These are phyloP conservation scores for Actias luna DNA, from an alignment of 2,888 invertebrate species.

Conservation along the genomic window DNA sequence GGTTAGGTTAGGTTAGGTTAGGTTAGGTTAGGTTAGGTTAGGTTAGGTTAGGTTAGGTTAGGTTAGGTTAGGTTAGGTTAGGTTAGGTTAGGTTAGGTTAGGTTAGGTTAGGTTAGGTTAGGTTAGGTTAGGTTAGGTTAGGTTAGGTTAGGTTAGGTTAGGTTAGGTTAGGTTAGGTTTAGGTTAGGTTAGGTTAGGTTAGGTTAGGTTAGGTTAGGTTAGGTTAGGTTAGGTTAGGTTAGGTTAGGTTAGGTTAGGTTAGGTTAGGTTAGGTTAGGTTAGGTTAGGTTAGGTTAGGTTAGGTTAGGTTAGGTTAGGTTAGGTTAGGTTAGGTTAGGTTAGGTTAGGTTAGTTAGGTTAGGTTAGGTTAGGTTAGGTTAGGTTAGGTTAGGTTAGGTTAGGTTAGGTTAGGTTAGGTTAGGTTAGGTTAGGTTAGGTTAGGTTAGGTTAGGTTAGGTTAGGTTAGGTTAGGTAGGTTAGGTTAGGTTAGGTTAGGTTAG, in stretches of 20 bases:
- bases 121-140: constrained; percentile 20
- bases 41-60: too few species aligned
- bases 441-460: constrained; percentile 22
- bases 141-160: too few species aligned
- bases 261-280: constrained; percentile 26
- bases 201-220: too few species aligned
- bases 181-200: too few species aligned
- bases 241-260: too few species aligned
- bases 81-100: too few species aligned
- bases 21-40: too few species aligned
- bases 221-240: too few species aligned
- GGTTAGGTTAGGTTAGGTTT: too few species aligned
- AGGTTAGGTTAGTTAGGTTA: constrained; percentile 25
- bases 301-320: constrained; percentile 21
- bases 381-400: constrained; percentile 23
- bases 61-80: too few species aligned
- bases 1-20: too few species aligned
- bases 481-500: constrained; percentile 23
- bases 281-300: constrained; percentile 30
- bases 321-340: constrained; percentile 22
- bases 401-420: constrained; percentile 24
- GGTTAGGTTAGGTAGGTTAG: constrained; percentile 23
- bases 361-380: constrained; percentile 26
- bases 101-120: constrained; percentile 25
- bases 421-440: constrained; percentile 22